Evolutionary conservation across 2,113 vertebrate species (phyloP).

Genomic region (Rana temporaria): DNA sequence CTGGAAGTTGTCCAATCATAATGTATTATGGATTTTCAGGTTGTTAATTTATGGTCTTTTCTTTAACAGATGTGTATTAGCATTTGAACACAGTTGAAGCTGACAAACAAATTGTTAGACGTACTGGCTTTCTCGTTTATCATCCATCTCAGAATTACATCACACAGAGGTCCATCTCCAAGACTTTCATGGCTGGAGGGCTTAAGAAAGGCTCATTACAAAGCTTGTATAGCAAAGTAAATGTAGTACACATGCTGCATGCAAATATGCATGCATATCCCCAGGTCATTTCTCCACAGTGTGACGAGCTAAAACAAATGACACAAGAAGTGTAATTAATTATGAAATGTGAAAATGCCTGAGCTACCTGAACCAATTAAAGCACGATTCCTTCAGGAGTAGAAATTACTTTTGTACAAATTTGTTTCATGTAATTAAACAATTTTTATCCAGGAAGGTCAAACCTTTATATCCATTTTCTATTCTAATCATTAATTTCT

Average conservation of each 20-base stretch:
- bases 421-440: slow-evolving; percentile 56
- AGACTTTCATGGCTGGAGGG: slow-evolving; percentile 28
- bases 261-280: slow-evolving; percentile 43
- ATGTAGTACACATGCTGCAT: slow-evolving; percentile 38
- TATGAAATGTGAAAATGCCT: slow-evolving; percentile 51
- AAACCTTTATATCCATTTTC: slow-evolving; percentile 34
- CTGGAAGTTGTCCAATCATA: slow-evolving; percentile 13
- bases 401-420: slow-evolving; percentile 51
- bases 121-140: slow-evolving; percentile 34
- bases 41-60: slow-evolving; percentile 21
- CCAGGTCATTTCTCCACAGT: slow-evolving; percentile 50
- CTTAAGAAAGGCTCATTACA: slow-evolving; percentile 7
- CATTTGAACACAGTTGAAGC: slow-evolving; percentile 25
- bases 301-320: slow-evolving; percentile 53
- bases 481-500: slow-evolving; percentile 3
- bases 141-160: slow-evolving; percentile 10
- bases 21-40: slow-evolving; percentile 28
- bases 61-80: slow-evolving; percentile 39
- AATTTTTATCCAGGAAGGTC: slow-evolving; percentile 52
- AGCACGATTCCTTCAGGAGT: slow-evolving; percentile 46
- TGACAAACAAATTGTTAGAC: slow-evolving; percentile 41
- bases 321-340: slow-evolving; percentile 56
- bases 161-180: slow-evolving; percentile 1
- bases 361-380: slow-evolving; percentile 55
- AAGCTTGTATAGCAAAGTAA: slow-evolving; percentile 10